A percentile compares a stretch with the other conserved stretches of the same genome.
Conservation (phyloP, 2,888 invertebrate genomes). For the Conus canariensis region DNA sequence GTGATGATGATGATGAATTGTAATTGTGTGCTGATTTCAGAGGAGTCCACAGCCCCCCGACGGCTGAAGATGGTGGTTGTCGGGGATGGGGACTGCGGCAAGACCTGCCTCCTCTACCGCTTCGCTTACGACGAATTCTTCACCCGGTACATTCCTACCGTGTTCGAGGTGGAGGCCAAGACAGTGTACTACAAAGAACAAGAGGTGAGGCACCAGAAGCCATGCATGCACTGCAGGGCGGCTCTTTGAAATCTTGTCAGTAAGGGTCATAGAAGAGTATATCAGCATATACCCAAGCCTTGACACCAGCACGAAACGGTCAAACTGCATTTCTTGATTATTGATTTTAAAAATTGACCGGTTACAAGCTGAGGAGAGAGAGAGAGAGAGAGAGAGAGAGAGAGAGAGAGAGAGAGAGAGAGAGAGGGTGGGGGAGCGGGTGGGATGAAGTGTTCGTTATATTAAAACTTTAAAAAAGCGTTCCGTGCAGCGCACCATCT, state of each 20-base stretch:
- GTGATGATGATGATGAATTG: too few relatives aligned
- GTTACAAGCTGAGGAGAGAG: too few relatives aligned
- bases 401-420: too few relatives aligned
- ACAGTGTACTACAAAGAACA: slow-evolving; percentile 38
- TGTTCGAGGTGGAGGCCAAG: slow-evolving; percentile 43
- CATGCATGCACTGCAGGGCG: neutral
- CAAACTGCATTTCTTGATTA: neutral
- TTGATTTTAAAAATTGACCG: too few relatives aligned
- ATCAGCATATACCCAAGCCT: neutral
- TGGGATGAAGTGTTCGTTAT: too few relatives aligned
- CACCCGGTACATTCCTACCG: slow-evolving; percentile 43
- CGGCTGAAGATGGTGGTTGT: slow-evolving; percentile 51
- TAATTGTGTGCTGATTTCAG: neutral
- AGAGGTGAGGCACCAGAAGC: neutral
- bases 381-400: too few relatives aligned
- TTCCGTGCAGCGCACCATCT: too few relatives aligned
- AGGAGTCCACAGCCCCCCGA: neutral
- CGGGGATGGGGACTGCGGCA: slow-evolving; percentile 53
- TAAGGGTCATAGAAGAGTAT: neutral
- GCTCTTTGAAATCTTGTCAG: neutral
- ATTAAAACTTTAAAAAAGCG: too few relatives aligned
- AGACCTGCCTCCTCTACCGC: slow-evolving; percentile 50
- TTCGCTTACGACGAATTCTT: slow-evolving; percentile 41
- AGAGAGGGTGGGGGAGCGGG: too few relatives aligned
- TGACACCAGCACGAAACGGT: neutral